phyloP scores from a whole-genome alignment of 37 sponge, comb jelly and placozoan species.

The Agelas oroides region DNA sequence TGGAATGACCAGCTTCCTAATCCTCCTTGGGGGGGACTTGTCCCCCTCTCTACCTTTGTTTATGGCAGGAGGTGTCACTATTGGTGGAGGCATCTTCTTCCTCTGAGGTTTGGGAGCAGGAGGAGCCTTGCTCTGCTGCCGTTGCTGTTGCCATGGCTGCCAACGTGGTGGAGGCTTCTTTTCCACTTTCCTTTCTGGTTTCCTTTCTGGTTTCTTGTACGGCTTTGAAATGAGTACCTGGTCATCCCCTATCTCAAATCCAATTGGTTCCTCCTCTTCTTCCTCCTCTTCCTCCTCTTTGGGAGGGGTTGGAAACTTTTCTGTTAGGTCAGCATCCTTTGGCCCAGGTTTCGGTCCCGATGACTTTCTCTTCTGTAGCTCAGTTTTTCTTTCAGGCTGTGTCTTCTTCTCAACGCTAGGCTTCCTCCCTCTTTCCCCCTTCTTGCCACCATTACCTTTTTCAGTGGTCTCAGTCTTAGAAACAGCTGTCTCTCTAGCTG shows the following conservation, averaged over 20 bases:
- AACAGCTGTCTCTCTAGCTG: neutral
- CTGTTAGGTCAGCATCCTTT: no score
- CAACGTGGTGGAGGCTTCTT: neutral
- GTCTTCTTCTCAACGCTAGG: neutral
- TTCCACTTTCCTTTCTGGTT: conserved; percentile 9
- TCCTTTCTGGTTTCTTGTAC: conserved; percentile 10
- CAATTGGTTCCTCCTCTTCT: conserved; percentile 28
- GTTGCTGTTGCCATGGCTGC: neutral
- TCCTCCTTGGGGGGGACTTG: conserved; percentile 2
- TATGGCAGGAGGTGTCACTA: neutral
- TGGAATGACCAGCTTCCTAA: conserved; percentile 26
- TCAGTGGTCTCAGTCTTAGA: neutral
- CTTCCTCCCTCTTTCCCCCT: neutral
- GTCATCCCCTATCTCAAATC: conserved; percentile 43
- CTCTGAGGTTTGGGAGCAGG: neutral
- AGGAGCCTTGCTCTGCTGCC: neutral
- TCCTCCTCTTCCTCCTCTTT: neutral
- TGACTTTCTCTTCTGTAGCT: neutral
- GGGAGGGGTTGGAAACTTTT: no score
- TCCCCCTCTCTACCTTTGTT: neutral
- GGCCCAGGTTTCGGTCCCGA: neutral
- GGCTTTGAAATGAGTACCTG: neutral
- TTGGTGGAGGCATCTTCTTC: neutral
- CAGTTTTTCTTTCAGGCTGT: neutral
- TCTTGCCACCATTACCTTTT: neutral